A percentile compares a stretch with the other conserved stretches of the same genome.
phyloP scores from a whole-genome alignment of 2,113 vertebrate species.

The Hemichromis elongatus region DNA sequence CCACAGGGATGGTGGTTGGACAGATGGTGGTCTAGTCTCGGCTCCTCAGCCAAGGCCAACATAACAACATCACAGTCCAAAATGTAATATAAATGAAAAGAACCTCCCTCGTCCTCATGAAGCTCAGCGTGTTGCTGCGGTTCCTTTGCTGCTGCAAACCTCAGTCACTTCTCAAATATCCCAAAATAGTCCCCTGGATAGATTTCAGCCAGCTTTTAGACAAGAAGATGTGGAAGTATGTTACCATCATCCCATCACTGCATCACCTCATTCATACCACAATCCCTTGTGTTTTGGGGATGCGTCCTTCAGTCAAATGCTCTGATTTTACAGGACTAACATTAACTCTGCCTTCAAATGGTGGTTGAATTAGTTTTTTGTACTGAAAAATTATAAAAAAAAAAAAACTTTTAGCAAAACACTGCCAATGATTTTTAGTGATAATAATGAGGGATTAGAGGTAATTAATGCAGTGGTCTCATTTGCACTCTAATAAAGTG shows the following conservation, averaged over 20 bases:
- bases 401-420: background rate
- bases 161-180: background rate
- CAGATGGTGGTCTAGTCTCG: conserved; percentile 28
- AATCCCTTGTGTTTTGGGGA: background rate
- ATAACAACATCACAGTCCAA: conserved; percentile 5
- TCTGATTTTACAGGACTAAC: background rate
- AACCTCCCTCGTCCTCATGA: background rate
- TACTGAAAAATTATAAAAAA: background rate
- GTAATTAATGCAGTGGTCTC: background rate
- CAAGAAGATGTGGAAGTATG: background rate
- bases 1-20: background rate
- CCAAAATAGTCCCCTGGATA: background rate
- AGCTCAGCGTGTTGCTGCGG: background rate
- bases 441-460: background rate
- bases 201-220: background rate
- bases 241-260: background rate
- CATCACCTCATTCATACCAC: background rate
- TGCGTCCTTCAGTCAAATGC: background rate
- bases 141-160: background rate
- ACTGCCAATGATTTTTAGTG: background rate
- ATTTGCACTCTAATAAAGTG: background rate
- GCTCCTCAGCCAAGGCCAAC: conserved; percentile 11
- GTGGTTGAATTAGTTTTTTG: background rate
- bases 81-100: conserved; percentile 14
- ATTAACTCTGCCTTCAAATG: background rate